Evolutionary conservation across 2,797 vertebrate species (phyloP).

Genomic region (Vespertilio murinus): DNA sequence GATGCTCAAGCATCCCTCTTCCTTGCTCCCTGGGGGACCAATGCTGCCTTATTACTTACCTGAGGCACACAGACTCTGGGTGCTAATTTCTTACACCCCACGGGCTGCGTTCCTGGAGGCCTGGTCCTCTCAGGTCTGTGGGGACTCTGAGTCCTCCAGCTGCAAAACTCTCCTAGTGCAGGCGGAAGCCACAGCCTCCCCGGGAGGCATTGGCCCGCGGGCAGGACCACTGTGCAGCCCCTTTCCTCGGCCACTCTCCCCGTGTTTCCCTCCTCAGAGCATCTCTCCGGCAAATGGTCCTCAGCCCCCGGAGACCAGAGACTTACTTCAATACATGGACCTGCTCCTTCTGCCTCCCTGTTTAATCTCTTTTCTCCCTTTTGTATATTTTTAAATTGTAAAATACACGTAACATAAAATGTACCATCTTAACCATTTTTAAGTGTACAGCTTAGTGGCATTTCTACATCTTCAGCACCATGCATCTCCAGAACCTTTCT

Average conservation of each 20-base stretch:
- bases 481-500: background rate
- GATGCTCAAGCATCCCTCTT: background rate
- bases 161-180: background rate
- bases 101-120: background rate
- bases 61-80: rapidly evolving
- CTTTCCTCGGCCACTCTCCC: background rate
- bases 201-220: rapidly evolving
- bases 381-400: background rate
- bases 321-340: background rate
- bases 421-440: background rate
- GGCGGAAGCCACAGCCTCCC: background rate
- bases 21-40: background rate
- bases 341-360: background rate
- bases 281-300: background rate
- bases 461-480: background rate
- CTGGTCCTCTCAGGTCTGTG: rapidly evolving
- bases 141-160: rapidly evolving
- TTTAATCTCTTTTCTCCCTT: background rate
- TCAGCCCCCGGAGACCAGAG: background rate
- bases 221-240: background rate
- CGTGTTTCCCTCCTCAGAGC: background rate
- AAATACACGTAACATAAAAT: background rate
- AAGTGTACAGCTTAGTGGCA: background rate
- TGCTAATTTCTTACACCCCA: background rate
- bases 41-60: background rate